These are phyloP conservation scores for Lasioglossum calceatum DNA, from an alignment of 2,888 invertebrate genomes.

Conservation along the genomic window DNA sequence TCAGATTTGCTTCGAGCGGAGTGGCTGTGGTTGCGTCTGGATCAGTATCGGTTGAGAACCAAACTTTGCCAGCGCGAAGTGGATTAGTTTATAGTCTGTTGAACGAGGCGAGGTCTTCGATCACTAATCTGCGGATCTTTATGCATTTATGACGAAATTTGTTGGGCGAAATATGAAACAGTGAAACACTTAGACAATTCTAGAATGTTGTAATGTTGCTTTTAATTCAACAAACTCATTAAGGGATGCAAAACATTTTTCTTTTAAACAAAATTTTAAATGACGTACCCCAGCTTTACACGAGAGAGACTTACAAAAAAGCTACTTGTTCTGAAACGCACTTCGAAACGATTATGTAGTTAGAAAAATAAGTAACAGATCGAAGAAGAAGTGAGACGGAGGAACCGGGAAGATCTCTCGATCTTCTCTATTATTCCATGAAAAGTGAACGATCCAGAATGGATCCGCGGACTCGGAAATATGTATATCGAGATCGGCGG, in stretches of 20 bases:
- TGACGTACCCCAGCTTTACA: not conserved
- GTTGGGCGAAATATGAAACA: no score
- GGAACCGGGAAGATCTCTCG: not conserved
- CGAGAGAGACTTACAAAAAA: no score
- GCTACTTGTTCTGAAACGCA: no score
- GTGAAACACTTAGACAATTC: no score
- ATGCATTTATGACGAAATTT: no score
- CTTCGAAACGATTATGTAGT: not conserved
- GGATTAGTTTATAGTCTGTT: no score
- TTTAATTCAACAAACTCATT: no score
- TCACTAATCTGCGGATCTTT: no score
- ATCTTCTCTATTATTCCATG: constrained; percentile 50
- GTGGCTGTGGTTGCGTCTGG: no score
- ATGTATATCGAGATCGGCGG: not conserved
- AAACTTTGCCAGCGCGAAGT: not conserved
- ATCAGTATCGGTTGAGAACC: not conserved
- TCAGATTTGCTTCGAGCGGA: not conserved
- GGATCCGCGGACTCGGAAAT: not conserved
- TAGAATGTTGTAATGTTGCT: no score
- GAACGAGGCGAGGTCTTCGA: no score
- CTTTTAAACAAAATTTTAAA: not conserved
- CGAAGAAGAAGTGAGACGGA: not conserved
- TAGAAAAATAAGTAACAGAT: not conserved
- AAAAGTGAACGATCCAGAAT: constrained; percentile 45
- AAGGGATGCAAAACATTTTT: no score